phyloP scores from a whole-genome alignment of 2,797 vertebrate species.

The Phalloptychus januarius region DNA sequence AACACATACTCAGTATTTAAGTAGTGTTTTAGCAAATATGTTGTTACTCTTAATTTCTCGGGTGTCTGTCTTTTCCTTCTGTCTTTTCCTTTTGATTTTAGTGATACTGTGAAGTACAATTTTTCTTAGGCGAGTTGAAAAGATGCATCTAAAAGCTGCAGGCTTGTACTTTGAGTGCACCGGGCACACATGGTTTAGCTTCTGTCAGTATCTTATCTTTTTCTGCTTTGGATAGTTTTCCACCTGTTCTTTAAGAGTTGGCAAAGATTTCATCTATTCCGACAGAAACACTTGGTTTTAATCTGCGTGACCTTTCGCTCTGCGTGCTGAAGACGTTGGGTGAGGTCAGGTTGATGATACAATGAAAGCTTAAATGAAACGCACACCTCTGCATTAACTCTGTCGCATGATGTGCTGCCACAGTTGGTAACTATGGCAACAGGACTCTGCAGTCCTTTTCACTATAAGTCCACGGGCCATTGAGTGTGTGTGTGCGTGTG shows the following conservation, averaged over 20 bases:
- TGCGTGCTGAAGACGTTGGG: constrained; percentile 37
- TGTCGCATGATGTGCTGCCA: constrained; percentile 70
- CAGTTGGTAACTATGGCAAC: constrained; percentile 74
- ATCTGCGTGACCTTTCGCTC: constrained; percentile 42
- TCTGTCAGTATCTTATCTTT: background rate
- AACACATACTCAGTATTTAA: background rate
- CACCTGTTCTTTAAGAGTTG: background rate
- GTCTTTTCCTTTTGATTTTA: background rate
- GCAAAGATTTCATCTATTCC: constrained; percentile 17
- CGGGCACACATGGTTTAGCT: background rate
- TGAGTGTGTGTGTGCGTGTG: constrained; percentile 29
- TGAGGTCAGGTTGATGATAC: constrained; percentile 63
- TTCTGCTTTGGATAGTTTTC: background rate
- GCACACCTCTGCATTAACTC: constrained; percentile 69
- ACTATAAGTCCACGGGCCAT: constrained; percentile 15
- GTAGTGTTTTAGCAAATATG: background rate
- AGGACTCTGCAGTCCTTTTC: constrained; percentile 68
- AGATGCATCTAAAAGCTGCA: background rate
- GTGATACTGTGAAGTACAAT: background rate
- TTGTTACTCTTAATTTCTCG: background rate
- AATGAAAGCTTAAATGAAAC: constrained; percentile 64
- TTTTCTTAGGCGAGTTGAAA: background rate
- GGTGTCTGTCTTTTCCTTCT: background rate
- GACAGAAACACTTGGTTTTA: constrained; percentile 32
- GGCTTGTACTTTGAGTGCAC: background rate